Percentiles rank a stretch among this genome's conserved stretches.
Conservation (phyloP, 1,140 invertebrate species). For the Achroia grisella region DNA sequence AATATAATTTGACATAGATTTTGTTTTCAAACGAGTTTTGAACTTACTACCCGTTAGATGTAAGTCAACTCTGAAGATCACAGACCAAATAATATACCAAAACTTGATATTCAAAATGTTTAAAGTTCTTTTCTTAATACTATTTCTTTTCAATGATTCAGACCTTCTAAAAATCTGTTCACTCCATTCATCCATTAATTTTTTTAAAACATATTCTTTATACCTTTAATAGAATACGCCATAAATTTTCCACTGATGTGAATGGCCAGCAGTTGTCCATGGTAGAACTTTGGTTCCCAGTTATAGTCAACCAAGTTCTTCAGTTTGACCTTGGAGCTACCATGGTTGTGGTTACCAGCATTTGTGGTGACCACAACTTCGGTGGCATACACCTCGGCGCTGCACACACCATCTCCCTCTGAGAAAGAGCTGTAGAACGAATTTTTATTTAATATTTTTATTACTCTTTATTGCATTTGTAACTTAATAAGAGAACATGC, state of each 20-base stretch:
- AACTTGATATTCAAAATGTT: too few relatives aligned
- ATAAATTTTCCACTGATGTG: slow-evolving; percentile 90
- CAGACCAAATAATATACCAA: too few relatives aligned
- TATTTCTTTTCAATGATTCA: too few relatives aligned
- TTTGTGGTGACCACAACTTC: slow-evolving; percentile 83
- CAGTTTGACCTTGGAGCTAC: slow-evolving; percentile 91
- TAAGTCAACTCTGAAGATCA: too few relatives aligned
- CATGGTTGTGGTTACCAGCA: slow-evolving; percentile 80
- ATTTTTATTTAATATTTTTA: neutral
- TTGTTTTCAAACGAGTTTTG: too few relatives aligned
- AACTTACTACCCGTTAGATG: too few relatives aligned
- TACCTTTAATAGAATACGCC: slow-evolving; percentile 93
- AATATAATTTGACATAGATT: too few relatives aligned
- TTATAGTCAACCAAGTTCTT: slow-evolving; percentile 94
- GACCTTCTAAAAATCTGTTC: too few relatives aligned
- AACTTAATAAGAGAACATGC: too few relatives aligned
- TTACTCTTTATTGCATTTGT: too few relatives aligned
- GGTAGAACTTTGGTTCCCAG: slow-evolving; percentile 91
- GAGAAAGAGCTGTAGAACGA: slow-evolving; percentile 78
- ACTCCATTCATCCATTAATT: too few relatives aligned
- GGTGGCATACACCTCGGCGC: slow-evolving; percentile 78
- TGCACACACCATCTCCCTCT: slow-evolving; percentile 80
- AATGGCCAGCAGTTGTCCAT: slow-evolving; percentile 90
- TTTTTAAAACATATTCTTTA: slow-evolving; percentile 1
- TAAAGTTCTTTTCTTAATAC: too few relatives aligned